These are phyloP conservation scores for Albula goreensis DNA, from an alignment of 2,113 vertebrate genomes.

Conservation along the genomic window DNA sequence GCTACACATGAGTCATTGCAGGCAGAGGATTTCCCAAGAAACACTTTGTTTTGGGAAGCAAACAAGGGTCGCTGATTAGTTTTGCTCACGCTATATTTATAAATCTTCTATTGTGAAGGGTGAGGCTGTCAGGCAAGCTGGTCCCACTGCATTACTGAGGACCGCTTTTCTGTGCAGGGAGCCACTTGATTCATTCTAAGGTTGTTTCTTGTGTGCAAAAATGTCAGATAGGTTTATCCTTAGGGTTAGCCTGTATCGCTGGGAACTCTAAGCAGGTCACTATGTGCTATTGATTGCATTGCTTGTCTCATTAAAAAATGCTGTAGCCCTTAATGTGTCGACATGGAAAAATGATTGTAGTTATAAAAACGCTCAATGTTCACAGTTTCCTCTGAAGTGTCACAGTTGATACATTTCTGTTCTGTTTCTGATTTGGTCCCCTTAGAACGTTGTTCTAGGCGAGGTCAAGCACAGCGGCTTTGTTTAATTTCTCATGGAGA, in stretches of 20 bases:
- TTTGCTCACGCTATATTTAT: neutral
- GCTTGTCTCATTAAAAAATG: too few relatives aligned
- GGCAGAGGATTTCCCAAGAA: conserved; percentile 20
- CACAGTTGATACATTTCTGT: neutral
- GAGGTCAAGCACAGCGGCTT: neutral
- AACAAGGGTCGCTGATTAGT: neutral
- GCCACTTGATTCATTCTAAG: neutral
- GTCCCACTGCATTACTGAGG: neutral
- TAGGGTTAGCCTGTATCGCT: too few relatives aligned
- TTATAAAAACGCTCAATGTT: too few relatives aligned
- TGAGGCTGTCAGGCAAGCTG: neutral
- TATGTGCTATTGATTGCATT: too few relatives aligned
- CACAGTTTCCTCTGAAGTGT: too few relatives aligned
- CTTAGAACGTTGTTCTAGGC: neutral
- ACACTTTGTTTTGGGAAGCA: neutral
- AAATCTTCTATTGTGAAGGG: neutral
- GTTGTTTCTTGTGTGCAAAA: neutral
- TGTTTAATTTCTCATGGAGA: neutral
- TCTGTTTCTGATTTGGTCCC: neutral
- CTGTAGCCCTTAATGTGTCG: too few relatives aligned
- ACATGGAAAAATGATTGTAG: too few relatives aligned
- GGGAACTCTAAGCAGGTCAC: too few relatives aligned
- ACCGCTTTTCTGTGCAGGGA: neutral
- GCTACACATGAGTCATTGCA: neutral
- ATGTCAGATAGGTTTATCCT: neutral